Evolutionary conservation across 64 coral and sea anemone genomes (phyloP), one percentile per base, ranked within the genome.

Genomic region (Montipora sp.): DNA sequence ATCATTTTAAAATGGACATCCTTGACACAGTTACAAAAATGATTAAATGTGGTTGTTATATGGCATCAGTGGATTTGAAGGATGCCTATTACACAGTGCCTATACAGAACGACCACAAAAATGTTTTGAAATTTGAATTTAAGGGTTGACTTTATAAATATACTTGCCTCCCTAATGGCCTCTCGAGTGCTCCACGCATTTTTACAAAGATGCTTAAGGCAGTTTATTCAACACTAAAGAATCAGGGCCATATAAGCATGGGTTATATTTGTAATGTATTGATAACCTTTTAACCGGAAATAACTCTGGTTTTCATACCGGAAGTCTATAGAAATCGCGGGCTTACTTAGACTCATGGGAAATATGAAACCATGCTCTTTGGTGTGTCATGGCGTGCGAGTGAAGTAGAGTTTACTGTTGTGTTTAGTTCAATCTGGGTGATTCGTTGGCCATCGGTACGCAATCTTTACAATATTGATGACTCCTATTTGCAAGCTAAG

Each of bases 401-500:
- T 36, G 36, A 36, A 36, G 36, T 36, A 36, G 36, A 36, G 1
- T 36, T 36, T 36, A 36, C 36, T 36, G 36, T 36, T 36, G 36
- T 36, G 36, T 36, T 36, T 36, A 36, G 36, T 36, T 36, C 36
- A 36, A 36, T 36, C 36, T 36, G 36, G 36, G 36, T 36, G 36
- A 36, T 36, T 36, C 36, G 36, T 36, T 36, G 36, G 36, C 36
- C 36, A 36, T 36, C 1, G 36, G 36, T 36, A 36, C 36, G 36
- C 36, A 36, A 36, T 36, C 1, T 36, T 36, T 36, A 36, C 36
- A 36, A 36, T 24, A 91, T 83, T 59, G 80, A 92, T 68, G 90
- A 95, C 47, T 88, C 90, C 11, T 83, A 92, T 63, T 92, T 95
- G 15, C 84, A 36, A 36, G 36, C 36, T 2, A 88, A 83, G 94